Evolutionary conservation across 2,888 invertebrate genomes (phyloP).

Genomic region (Cephus nigrinus): DNA sequence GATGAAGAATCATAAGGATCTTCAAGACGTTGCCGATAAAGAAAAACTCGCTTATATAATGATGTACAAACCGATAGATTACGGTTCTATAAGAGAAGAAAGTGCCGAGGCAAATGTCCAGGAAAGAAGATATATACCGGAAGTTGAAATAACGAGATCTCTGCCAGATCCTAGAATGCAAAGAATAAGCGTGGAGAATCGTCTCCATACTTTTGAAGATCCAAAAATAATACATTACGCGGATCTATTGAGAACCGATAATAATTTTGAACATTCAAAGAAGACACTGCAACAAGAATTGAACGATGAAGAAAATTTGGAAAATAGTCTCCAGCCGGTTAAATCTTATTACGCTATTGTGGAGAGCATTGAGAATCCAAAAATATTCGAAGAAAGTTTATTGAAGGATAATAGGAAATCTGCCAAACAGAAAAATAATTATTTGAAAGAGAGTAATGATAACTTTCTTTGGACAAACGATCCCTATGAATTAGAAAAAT

Average conservation of each 20-base stretch:
- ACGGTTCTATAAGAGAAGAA: constrained; percentile 3
- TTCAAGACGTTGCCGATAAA: constrained; percentile 27
- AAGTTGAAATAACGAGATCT: constrained; percentile 26
- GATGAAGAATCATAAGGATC: constrained; percentile 25
- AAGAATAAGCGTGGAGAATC: constrained; percentile 11
- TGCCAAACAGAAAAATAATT: background rate
- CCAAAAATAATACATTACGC: constrained; percentile 11
- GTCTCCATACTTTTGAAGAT: constrained; percentile 7
- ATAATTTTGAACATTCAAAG: background rate
- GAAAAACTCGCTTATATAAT: constrained; percentile 33
- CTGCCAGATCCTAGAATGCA: constrained; percentile 19
- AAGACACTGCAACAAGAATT: background rate
- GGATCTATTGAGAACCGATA: background rate
- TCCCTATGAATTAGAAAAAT: background rate
- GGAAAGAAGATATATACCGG: constrained; percentile 23
- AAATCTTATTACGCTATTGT: constrained; percentile 30
- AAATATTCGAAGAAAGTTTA: constrained; percentile 14
- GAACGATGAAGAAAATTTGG: background rate
- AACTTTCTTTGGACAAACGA: background rate
- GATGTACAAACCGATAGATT: constrained; percentile 23
- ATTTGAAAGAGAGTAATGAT: background rate
- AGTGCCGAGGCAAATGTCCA: background rate
- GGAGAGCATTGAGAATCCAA: constrained; percentile 32
- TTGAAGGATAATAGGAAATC: background rate
- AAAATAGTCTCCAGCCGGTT: background rate